phyloP scores from a whole-genome alignment of 2,797 vertebrate species.

The Darevskia mixta region DNA sequence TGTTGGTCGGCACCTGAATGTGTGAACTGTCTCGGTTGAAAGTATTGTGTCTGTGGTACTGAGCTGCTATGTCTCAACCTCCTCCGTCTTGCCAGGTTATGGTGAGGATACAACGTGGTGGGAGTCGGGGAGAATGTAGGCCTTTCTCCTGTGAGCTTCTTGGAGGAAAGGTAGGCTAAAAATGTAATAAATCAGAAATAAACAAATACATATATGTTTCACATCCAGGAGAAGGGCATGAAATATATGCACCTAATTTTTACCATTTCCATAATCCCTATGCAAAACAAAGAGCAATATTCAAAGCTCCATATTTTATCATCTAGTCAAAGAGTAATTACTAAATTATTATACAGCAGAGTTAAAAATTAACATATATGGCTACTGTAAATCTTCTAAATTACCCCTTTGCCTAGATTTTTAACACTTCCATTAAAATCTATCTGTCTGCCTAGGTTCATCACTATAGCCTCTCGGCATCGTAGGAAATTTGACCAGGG shows the following conservation, averaged over 20 bases:
- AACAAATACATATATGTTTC: constrained; percentile 14
- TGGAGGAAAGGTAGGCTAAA: neutral
- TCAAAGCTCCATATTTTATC: constrained; percentile 39
- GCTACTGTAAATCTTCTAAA: constrained; percentile 34
- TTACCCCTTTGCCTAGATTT: constrained; percentile 6
- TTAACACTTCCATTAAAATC: constrained; percentile 34
- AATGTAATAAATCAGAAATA: constrained; percentile 11
- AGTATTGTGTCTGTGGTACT: no score
- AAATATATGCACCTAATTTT: constrained; percentile 47
- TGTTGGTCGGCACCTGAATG: neutral
- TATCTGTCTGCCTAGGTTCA: constrained; percentile 16
- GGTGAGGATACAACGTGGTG: neutral
- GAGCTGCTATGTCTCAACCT: neutral
- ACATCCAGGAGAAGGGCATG: constrained; percentile 7
- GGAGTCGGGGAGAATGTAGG: no score
- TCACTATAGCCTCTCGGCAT: neutral
- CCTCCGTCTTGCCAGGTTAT: neutral
- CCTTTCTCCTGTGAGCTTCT: neutral
- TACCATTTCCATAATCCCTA: constrained; percentile 29
- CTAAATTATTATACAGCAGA: constrained; percentile 45
- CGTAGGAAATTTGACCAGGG: constrained; percentile 28
- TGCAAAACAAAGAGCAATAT: constrained; percentile 37
- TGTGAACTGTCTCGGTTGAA: no score
- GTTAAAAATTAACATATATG: constrained; percentile 42
- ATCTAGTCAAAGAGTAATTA: constrained; percentile 34